Base-by-base conservation (phyloP, 2,888 invertebrate genomes). In the Gymnoscelis rufifasciata region DNA sequence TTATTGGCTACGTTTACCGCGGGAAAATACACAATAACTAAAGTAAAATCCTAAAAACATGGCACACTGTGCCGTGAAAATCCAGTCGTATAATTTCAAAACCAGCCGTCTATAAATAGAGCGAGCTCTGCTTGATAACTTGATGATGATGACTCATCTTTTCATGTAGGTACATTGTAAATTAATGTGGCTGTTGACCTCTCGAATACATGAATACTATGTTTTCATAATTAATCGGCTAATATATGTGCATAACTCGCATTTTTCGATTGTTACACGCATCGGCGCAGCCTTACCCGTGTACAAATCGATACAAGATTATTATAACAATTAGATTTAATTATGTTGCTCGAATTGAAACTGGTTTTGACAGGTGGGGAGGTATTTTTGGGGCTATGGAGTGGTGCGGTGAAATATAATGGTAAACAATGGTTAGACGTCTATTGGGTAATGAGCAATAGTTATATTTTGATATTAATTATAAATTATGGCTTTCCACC, bases 171-270 rank as follows among this genome's bases (percentile, higher is more conserved):
- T 29, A n/a, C 29, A 29, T 23, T 39, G 38, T 39, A 27, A 33
- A 12, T 15, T 47, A 55, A 52, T 37, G 51, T 52, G 57, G 47
- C 15, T 53, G 47, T 45, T 56, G 56, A 54, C 48, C 57, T 31
- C 46, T 26, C 51, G 31, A 37, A 41, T 33, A 10, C n/a, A 33
- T 33, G 33, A 15, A 15, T 19, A n/a, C 15, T 36, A 30, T 11
- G 38, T 40, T 41, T 37, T 46, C 40, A 46, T 46, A 36, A 37
- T 37, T 10, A 26, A 46, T 40, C 30, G 15, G 26, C 12, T 41
- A 41, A 41, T 41, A 7, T 37, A 46, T 47, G 47, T 14, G 28
- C 41, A 46, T 40, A 46, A 41, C 14, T 37, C 14, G 12, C 30
- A 47, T 42, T 42, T 44, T 47, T 39, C 47, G 43, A 30, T 47